Percentiles rank a stretch among this genome's conserved stretches.
These are phyloP conservation scores for Sphaerophoria rueppellii DNA, from an alignment of 2,888 invertebrate genomes.

Conservation along the genomic window DNA sequence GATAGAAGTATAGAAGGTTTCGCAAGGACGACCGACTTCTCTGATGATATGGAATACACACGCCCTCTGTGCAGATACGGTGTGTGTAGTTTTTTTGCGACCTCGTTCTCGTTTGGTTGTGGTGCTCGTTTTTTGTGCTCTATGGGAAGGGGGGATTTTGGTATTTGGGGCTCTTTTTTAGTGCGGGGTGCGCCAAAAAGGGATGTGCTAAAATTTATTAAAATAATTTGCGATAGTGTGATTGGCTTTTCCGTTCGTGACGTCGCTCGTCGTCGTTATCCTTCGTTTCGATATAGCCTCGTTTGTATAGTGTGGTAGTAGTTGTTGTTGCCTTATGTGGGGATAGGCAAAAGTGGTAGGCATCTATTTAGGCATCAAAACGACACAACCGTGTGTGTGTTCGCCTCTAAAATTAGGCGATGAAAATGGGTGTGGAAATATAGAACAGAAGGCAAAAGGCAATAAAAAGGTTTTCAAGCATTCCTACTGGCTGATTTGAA, in stretches of 20 bases:
- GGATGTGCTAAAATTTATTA: slow-evolving; percentile 82
- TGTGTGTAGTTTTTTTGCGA: slow-evolving; percentile 71
- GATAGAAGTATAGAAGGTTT: background rate
- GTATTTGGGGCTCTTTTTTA: slow-evolving; percentile 75
- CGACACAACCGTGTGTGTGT: slow-evolving; percentile 47
- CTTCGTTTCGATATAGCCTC: slow-evolving; percentile 52
- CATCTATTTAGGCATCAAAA: slow-evolving; percentile 67
- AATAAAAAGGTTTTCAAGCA: slow-evolving; percentile 66
- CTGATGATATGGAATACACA: slow-evolving; percentile 46
- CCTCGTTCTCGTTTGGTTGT: slow-evolving; percentile 60
- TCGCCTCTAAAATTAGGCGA: slow-evolving; percentile 70
- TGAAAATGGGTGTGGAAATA: slow-evolving; percentile 72
- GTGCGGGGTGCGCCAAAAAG: slow-evolving; percentile 76
- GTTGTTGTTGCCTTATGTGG: slow-evolving; percentile 31
- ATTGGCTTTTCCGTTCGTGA: slow-evolving; percentile 79
- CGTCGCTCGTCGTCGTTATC: slow-evolving; percentile 54
- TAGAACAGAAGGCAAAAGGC: slow-evolving; percentile 68
- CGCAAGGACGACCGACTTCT: no score
- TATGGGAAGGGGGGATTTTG: slow-evolving; percentile 64
- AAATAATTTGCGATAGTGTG: slow-evolving; percentile 82
- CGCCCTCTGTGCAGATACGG: slow-evolving; percentile 66
- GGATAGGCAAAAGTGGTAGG: slow-evolving; percentile 65
- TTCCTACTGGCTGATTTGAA: slow-evolving; percentile 63
- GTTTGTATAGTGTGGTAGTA: slow-evolving; percentile 41
- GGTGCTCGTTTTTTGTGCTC: slow-evolving; percentile 54